A percentile compares a stretch with the other conserved stretches of the same genome.
Evolutionary conservation across 2,113 vertebrate genomes (phyloP).

Genomic region (Eonycteris spelaea): DNA sequence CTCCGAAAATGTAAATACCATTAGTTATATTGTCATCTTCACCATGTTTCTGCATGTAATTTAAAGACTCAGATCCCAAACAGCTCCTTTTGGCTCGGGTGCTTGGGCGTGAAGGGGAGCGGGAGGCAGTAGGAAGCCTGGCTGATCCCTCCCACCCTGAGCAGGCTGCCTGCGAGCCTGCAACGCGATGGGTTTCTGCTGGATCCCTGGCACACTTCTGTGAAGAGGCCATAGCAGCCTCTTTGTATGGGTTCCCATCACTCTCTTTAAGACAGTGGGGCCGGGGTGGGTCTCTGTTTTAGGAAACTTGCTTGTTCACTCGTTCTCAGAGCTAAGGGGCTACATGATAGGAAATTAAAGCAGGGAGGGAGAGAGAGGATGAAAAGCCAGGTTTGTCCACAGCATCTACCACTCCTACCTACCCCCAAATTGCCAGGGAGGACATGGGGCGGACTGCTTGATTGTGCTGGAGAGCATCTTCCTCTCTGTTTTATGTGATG

Average conservation of each 20-base stretch:
- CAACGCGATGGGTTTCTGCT: too few species aligned
- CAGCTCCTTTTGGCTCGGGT: background rate
- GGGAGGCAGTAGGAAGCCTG: background rate
- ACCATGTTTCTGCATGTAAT: background rate
- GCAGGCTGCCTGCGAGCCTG: background rate
- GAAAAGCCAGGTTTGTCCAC: background rate
- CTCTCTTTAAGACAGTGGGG: background rate
- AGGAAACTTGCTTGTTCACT: background rate
- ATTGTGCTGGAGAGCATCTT: background rate
- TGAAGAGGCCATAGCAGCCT: background rate
- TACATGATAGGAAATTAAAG: background rate
- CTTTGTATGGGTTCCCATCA: background rate
- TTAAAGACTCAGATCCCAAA: background rate
- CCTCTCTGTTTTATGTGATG: background rate
- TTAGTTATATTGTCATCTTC: background rate
- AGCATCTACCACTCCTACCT: background rate
- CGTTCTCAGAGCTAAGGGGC: background rate
- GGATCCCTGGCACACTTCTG: rapidly evolving
- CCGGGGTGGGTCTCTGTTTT: background rate
- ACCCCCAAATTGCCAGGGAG: background rate
- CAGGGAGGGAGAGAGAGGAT: background rate
- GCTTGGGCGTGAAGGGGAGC: background rate
- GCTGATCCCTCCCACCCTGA: rapidly evolving
- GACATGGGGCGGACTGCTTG: background rate
- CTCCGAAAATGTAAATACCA: background rate